Percentiles rank a stretch among this genome's conserved stretches.
phyloP scores from a whole-genome alignment of 2,888 invertebrate genomes.

The Sabatieria punctata region DNA sequence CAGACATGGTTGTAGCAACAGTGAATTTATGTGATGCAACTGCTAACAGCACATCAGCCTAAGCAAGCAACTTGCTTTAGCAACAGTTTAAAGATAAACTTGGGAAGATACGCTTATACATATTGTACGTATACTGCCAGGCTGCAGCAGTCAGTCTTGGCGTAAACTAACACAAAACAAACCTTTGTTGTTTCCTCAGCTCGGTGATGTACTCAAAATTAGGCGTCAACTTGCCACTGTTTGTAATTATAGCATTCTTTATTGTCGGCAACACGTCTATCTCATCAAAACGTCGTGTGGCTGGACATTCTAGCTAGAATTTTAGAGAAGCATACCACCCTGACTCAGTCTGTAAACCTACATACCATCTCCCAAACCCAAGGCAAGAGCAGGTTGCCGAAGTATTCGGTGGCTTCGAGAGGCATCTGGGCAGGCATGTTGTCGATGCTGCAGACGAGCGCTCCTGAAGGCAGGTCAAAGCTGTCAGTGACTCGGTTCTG shows the following conservation, averaged over 20 bases:
- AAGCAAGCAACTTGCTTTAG: neutral
- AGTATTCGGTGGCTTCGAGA: slow-evolving; percentile 88
- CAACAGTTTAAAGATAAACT: neutral
- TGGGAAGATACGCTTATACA: slow-evolving; percentile 7
- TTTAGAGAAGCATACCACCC: neutral
- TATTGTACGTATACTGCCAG: neutral
- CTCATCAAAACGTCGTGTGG: slow-evolving; percentile 55
- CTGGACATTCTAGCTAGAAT: slow-evolving; percentile 55
- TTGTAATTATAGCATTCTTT: slow-evolving; percentile 69
- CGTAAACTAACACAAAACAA: slow-evolving; percentile 13
- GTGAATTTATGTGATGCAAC: too few relatives aligned
- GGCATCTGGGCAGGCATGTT: slow-evolving; percentile 99
- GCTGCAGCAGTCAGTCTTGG: neutral
- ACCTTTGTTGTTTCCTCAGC: slow-evolving; percentile 51
- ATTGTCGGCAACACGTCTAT: slow-evolving; percentile 48
- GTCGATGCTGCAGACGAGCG: slow-evolving; percentile 97
- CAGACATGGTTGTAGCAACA: too few relatives aligned
- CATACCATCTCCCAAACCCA: slow-evolving; percentile 62
- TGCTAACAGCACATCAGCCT: too few relatives aligned
- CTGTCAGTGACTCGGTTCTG: slow-evolving; percentile 45
- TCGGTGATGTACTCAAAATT: slow-evolving; percentile 88
- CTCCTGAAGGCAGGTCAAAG: slow-evolving; percentile 44
- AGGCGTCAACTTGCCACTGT: slow-evolving; percentile 76
- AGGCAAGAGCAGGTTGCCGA: slow-evolving; percentile 77
- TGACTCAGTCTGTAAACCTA: too few relatives aligned